Conservation (phyloP, 2,797 vertebrate genomes). For the Peromyscus attwateri region DNA sequence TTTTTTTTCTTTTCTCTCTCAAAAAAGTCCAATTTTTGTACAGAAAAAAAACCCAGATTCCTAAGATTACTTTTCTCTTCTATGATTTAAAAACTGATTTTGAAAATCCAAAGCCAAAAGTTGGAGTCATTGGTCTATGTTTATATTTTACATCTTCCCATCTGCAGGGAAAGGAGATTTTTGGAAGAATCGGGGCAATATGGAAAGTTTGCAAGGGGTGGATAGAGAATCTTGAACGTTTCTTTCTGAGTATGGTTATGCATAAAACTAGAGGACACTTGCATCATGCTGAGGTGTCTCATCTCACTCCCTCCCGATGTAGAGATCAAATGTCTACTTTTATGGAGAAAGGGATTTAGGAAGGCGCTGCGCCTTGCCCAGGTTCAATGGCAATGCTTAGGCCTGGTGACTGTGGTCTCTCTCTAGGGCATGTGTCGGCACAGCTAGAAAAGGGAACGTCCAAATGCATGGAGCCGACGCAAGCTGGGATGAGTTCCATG, state of each 20-base stretch:
- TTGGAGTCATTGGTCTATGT: background rate
- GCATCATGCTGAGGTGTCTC: too few species aligned
- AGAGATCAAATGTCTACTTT: background rate
- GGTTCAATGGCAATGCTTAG: background rate
- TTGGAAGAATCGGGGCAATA: background rate
- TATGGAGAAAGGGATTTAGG: background rate
- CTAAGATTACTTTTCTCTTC: constrained; percentile 15
- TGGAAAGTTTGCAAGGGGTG: background rate
- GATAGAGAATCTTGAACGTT: background rate
- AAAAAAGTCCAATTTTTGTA: background rate
- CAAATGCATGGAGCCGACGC: background rate
- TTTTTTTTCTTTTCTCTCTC: background rate
- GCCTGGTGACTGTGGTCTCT: background rate
- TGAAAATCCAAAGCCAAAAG: constrained; percentile 14
- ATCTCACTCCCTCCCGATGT: fast-evolving
- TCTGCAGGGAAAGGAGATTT: background rate
- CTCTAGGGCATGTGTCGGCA: background rate
- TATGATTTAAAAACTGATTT: constrained; percentile 11
- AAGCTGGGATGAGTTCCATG: constrained; percentile 9
- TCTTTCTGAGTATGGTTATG: background rate
- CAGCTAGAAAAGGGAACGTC: background rate
- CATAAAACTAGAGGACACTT: background rate
- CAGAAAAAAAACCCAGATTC: constrained; percentile 38
- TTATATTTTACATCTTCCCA: background rate
- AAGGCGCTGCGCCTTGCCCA: background rate